Conservation (phyloP, 1,140 invertebrate species). For the Pentalonia nigronervosa region DNA sequence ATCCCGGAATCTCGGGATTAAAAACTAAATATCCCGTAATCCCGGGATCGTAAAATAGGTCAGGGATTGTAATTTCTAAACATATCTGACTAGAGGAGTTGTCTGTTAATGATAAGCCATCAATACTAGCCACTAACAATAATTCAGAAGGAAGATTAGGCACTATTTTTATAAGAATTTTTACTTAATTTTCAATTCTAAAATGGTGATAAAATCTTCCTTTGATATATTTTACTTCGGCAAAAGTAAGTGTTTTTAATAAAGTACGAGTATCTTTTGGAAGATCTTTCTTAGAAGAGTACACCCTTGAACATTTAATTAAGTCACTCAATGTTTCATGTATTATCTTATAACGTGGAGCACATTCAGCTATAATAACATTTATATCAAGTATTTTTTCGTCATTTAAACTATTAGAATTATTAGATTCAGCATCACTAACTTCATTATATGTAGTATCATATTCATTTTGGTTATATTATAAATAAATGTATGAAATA, state of each 20-base stretch:
- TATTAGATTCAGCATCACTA: neutral
- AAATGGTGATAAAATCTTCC: conserved; percentile 19
- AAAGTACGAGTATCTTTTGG: conserved; percentile 24
- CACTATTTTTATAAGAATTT: neutral
- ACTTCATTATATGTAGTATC: neutral
- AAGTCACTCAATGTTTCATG: conserved; percentile 9
- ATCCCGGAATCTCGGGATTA: too few species aligned
- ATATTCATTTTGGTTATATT: neutral
- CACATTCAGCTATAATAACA: neutral
- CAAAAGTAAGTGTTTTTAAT: neutral
- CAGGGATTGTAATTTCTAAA: too few species aligned
- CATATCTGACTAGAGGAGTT: neutral
- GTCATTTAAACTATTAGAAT: neutral
- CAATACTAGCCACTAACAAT: neutral
- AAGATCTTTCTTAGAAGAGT: neutral
- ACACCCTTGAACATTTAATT: conserved; percentile 1
- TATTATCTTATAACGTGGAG: neutral
- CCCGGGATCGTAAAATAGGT: too few species aligned
- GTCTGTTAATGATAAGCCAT: neutral
- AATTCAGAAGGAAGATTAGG: conserved; percentile 13
- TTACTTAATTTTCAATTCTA: conserved; percentile 17
- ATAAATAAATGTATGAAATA: too few species aligned
- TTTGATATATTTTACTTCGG: neutral
- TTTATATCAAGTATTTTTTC: neutral
- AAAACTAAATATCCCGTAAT: too few species aligned